Conservation (phyloP, 2,113 vertebrate genomes). For the Tricholaema leucomelas region DNA sequence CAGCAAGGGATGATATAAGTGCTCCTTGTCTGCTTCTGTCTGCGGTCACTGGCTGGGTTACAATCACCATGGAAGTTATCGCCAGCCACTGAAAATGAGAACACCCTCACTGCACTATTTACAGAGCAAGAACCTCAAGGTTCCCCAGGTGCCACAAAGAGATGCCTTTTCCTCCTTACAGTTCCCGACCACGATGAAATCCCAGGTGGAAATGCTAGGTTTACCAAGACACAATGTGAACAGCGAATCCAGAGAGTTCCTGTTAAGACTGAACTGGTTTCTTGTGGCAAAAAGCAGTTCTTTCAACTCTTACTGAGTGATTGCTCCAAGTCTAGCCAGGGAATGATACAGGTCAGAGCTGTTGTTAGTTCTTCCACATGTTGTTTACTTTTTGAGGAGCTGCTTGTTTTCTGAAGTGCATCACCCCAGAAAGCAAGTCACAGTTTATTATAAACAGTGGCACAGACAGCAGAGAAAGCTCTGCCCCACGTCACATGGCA, state of each 20-base stretch:
- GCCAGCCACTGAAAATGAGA: not conserved
- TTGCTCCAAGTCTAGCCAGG: not conserved
- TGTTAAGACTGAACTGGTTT: not conserved
- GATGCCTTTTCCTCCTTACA: not conserved
- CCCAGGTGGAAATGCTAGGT: not conserved
- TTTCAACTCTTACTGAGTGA: not conserved
- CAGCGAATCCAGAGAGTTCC: not conserved
- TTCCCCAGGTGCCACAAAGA: conserved; percentile 1
- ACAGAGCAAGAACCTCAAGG: not conserved
- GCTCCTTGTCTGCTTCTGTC: not conserved
- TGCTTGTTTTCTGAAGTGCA: conserved; percentile 26
- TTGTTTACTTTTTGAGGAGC: conserved; percentile 8
- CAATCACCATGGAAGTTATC: conserved; percentile 46
- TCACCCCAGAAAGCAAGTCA: not conserved
- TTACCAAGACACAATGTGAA: not conserved
- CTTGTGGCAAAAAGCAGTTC: not conserved
- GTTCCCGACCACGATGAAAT: not conserved
- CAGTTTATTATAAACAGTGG: conserved; percentile 20
- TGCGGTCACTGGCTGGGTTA: not conserved
- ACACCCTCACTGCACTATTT: not conserved
- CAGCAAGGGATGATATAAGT: not conserved
- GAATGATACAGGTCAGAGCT: not conserved
- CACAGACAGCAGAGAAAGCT: not conserved
- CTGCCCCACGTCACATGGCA: conserved; percentile 26
- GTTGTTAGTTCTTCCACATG: not conserved